Evolutionary conservation across 2,797 vertebrate genomes (phyloP).

Genomic region (Sternarchorhynchus goeldii): DNA sequence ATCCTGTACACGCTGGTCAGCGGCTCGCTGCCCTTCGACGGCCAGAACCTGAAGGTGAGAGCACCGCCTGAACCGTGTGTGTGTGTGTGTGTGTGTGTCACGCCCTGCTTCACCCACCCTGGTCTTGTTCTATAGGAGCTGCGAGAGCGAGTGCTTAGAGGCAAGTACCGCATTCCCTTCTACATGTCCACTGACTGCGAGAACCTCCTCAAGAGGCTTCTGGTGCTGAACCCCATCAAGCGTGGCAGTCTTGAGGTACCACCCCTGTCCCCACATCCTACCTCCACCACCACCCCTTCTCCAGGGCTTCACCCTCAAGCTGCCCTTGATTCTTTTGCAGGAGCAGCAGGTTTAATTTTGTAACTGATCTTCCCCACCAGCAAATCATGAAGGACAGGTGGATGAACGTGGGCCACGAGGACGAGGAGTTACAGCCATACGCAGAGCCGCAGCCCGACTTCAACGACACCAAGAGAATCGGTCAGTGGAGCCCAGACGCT

Average conservation of each 20-base stretch:
- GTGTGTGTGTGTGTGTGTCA: slow-evolving; percentile 32
- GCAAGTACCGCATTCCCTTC: slow-evolving; percentile 97
- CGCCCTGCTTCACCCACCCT: too few relatives aligned
- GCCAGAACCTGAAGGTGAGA: slow-evolving; percentile 88
- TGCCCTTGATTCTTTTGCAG: too few relatives aligned
- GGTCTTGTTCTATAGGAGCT: slow-evolving; percentile 79
- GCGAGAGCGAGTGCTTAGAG: slow-evolving; percentile 90
- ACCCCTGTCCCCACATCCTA: background rate
- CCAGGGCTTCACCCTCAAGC: background rate
- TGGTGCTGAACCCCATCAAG: slow-evolving; percentile 93
- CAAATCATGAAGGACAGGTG: slow-evolving; percentile 99
- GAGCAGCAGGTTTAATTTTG: too few relatives aligned
- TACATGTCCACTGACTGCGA: slow-evolving; percentile 99
- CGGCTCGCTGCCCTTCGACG: slow-evolving; percentile 90
- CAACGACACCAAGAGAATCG: slow-evolving; percentile 90
- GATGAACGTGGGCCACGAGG: slow-evolving; percentile 98
- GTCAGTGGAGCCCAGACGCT: slow-evolving; percentile 65
- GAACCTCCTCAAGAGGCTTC: slow-evolving; percentile 94
- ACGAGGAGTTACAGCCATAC: slow-evolving; percentile 94
- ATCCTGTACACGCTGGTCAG: slow-evolving; percentile 93
- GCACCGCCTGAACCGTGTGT: background rate
- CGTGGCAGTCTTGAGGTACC: slow-evolving; percentile 92
- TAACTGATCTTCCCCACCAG: slow-evolving; percentile 66
- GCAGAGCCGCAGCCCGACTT: slow-evolving; percentile 92
- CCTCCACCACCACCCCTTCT: too few relatives aligned